Percentiles rank a stretch among this genome's conserved stretches.
Evolutionary conservation across 2,113 vertebrate genomes (phyloP).

Genomic region (Urocynchramus pylzowi): DNA sequence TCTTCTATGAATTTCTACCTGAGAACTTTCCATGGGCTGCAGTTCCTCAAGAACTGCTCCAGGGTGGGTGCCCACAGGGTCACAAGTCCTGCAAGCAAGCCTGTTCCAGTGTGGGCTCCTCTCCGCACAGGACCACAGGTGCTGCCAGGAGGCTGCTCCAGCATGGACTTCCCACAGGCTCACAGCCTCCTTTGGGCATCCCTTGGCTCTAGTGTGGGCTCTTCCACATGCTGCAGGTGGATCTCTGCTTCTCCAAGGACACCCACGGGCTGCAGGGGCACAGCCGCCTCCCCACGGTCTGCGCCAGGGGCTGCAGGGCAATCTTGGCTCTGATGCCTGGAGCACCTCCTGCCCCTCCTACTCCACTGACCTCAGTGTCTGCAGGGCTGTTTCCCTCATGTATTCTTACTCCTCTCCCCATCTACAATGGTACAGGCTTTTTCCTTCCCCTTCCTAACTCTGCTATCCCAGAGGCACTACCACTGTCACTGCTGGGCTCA

Average conservation of each 20-base stretch:
- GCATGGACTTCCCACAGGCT: not conserved
- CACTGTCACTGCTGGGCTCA: not conserved
- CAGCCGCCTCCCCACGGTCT: not conserved
- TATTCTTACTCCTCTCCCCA: not conserved
- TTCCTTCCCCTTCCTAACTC: not conserved
- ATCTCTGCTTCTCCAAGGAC: not conserved
- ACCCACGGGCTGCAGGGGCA: not conserved
- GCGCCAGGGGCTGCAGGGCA: not conserved
- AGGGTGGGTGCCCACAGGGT: not conserved
- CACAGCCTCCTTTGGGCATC: not conserved
- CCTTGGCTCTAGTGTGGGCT: not conserved
- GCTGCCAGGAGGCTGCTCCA: not conserved
- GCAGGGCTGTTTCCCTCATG: not conserved
- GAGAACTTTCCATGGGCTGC: not conserved
- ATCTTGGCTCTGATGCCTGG: accelerated
- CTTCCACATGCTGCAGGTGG: not conserved
- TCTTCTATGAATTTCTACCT: not conserved
- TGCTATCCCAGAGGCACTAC: accelerated
- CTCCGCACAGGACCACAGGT: not conserved
- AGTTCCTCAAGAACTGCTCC: not conserved
- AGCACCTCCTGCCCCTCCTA: not conserved
- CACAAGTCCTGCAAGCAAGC: not conserved
- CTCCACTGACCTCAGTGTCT: not conserved
- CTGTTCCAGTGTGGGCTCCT: not conserved
- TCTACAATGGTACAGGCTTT: not conserved